These are phyloP conservation scores for Pyrochroa serraticornis DNA, from an alignment of 2,888 invertebrate genomes.

Conservation along the genomic window DNA sequence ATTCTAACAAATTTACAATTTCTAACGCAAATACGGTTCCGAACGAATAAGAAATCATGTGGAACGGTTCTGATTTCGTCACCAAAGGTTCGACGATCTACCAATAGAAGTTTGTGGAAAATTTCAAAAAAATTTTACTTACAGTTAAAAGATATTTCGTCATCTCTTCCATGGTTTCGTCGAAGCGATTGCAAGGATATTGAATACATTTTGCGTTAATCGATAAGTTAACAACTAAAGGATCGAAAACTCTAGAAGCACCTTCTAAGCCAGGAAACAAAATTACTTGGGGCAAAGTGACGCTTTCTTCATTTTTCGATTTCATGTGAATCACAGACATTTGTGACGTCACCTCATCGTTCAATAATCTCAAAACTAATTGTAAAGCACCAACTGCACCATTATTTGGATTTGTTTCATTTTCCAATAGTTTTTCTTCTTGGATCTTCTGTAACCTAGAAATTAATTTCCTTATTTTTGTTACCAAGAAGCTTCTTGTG, in stretches of 20 bases:
- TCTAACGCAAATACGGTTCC: conserved; percentile 81
- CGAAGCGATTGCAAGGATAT: neutral
- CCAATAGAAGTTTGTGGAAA: conserved; percentile 25
- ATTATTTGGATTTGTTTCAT: too few relatives aligned
- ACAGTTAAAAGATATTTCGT: too few relatives aligned
- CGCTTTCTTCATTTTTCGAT: neutral
- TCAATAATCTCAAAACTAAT: conserved; percentile 66
- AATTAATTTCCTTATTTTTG: too few relatives aligned
- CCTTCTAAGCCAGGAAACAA: neutral
- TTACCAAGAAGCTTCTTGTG: too few relatives aligned
- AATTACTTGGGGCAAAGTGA: neutral
- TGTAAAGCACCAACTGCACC: conserved; percentile 50
- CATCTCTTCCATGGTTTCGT: neutral
- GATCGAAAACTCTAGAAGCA: neutral
- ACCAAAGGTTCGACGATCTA: conserved; percentile 55
- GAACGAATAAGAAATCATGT: conserved; percentile 87
- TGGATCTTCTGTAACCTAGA: conserved; percentile 62
- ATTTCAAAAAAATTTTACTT: conserved; percentile 13
- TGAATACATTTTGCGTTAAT: neutral
- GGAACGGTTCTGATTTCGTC: conserved; percentile 66
- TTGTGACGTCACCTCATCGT: conserved; percentile 64
- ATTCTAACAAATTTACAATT: conserved; percentile 74
- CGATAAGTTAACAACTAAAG: neutral
- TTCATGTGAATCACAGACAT: conserved; percentile 59
- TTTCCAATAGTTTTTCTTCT: conserved; percentile 54